Evolutionary conservation across 2,888 invertebrate species (phyloP).

Genomic region (Camponotus fellah): DNA sequence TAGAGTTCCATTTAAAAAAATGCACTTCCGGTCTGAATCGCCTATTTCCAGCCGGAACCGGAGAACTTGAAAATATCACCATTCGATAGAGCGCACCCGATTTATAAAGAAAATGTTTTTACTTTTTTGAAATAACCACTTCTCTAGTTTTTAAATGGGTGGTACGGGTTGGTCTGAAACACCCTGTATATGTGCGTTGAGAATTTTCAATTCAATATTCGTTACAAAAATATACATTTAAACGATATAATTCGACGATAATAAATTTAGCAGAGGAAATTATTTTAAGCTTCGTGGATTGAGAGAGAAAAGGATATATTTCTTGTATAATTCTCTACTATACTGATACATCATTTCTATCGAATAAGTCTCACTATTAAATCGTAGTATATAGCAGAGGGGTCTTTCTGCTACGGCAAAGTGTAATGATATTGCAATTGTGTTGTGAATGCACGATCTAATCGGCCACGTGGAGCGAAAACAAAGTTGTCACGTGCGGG

Average conservation of each 20-base stretch:
- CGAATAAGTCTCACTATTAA: constrained; percentile 4
- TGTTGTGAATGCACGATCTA: constrained; percentile 12
- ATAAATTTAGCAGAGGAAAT: constrained; percentile 3
- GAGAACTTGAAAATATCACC: too few relatives aligned
- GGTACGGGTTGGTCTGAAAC: too few relatives aligned
- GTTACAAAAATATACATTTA: neutral
- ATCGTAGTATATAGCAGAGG: neutral
- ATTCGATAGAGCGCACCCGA: too few relatives aligned
- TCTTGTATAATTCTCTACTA: neutral
- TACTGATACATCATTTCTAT: neutral
- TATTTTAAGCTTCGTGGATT: neutral
- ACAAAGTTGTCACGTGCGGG: constrained; percentile 11
- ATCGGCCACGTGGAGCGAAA: constrained; percentile 14
- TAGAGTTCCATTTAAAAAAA: too few relatives aligned
- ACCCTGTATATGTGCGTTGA: too few relatives aligned
- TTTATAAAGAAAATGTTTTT: too few relatives aligned
- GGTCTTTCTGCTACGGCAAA: neutral
- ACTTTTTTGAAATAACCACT: too few relatives aligned
- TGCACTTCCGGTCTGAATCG: too few relatives aligned
- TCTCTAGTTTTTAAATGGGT: too few relatives aligned
- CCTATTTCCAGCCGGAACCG: too few relatives aligned
- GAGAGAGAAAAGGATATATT: neutral
- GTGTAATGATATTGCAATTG: constrained; percentile 15
- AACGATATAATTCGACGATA: neutral
- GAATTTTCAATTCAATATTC: neutral